Evolutionary conservation across 2,797 vertebrate genomes (phyloP).

Genomic region (Tolypeutes matacus): DNA sequence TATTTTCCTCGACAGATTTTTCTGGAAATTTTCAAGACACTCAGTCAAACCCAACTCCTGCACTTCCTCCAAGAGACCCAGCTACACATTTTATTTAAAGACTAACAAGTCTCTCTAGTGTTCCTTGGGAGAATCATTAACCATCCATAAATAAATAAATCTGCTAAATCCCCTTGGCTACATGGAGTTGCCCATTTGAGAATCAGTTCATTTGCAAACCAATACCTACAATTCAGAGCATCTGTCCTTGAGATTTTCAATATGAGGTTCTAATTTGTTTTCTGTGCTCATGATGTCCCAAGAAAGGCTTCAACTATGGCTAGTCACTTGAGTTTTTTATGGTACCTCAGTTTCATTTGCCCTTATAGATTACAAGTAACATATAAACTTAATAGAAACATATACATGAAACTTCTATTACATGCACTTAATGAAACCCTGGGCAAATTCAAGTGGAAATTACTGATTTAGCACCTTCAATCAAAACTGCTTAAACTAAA

Average conservation of each 20-base stretch:
- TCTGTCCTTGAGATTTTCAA: background rate
- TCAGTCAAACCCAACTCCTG: background rate
- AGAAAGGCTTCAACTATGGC: background rate
- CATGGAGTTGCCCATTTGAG: background rate
- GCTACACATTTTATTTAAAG: slow-evolving; percentile 15
- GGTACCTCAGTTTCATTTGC: slow-evolving; percentile 24
- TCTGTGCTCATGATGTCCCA: background rate
- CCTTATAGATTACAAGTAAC: background rate
- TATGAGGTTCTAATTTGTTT: background rate
- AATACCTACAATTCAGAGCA: background rate
- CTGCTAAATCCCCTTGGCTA: background rate
- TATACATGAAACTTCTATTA: background rate
- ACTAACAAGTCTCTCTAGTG: background rate
- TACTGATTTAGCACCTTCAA: slow-evolving; percentile 8
- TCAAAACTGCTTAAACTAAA: slow-evolving; percentile 59
- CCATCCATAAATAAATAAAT: slow-evolving; percentile 21
- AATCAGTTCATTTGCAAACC: background rate
- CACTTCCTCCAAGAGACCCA: background rate
- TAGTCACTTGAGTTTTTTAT: background rate
- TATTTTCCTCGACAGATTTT: background rate
- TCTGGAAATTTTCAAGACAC: background rate
- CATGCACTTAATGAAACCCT: background rate
- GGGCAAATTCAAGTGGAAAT: slow-evolving; percentile 44
- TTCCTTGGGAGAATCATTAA: slow-evolving; percentile 23
- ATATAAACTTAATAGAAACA: slow-evolving; percentile 23